Percentiles rank a stretch among this genome's conserved stretches.
These are phyloP conservation scores for Cranoglanis bouderius DNA, from an alignment of 2,113 vertebrate species.

Conservation along the genomic window DNA sequence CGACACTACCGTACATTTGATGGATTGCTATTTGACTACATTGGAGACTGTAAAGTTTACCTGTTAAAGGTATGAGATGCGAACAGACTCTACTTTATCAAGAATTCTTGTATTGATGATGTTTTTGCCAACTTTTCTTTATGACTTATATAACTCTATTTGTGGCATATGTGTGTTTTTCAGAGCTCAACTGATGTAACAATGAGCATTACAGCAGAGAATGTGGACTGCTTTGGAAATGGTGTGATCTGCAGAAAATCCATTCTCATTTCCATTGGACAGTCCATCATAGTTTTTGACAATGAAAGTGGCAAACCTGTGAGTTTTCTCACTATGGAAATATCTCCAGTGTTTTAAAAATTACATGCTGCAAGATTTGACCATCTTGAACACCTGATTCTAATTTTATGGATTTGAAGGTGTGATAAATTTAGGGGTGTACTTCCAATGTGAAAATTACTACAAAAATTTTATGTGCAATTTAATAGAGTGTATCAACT, in stretches of 20 bases:
- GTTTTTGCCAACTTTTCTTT: background rate
- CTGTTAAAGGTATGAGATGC: conserved; percentile 84
- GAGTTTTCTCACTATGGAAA: conserved; percentile 57
- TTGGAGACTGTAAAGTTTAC: conserved; percentile 88
- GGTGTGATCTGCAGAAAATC: conserved; percentile 89
- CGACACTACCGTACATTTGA: conserved; percentile 94
- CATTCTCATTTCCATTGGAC: conserved; percentile 79
- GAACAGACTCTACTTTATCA: conserved; percentile 52
- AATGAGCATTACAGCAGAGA: conserved; percentile 82
- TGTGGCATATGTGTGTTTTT: conserved; percentile 5
- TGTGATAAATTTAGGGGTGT: too few relatives aligned
- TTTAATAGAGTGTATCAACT: too few relatives aligned
- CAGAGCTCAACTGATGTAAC: conserved; percentile 80
- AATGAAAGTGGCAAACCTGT: conserved; percentile 87
- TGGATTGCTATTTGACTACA: conserved; percentile 88
- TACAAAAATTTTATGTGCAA: too few relatives aligned
- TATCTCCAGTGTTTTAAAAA: background rate
- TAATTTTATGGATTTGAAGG: too few relatives aligned
- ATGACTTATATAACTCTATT: background rate
- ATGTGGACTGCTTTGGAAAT: conserved; percentile 87
- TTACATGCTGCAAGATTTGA: background rate
- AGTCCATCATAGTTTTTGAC: conserved; percentile 82
- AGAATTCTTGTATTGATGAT: background rate
- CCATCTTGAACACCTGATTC: too few relatives aligned
- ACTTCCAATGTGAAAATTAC: too few relatives aligned